Percentiles rank a stretch among this genome's conserved stretches.
These are phyloP conservation scores for Paratrypauchen microcephalus DNA, from an alignment of 2,797 vertebrate genomes.

Conservation along the genomic window DNA sequence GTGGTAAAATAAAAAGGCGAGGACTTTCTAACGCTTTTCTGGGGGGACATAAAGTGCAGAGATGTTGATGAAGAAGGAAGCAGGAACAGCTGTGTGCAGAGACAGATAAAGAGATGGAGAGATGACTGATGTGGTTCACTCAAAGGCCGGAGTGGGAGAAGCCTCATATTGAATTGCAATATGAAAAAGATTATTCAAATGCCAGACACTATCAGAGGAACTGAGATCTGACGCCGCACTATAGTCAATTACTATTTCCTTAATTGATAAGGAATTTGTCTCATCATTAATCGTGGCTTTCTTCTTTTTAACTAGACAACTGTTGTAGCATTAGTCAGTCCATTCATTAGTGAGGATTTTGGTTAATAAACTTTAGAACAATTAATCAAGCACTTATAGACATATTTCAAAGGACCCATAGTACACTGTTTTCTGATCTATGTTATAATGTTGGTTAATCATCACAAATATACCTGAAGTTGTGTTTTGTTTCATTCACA, in stretches of 20 bases:
- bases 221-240: constrained; percentile 38
- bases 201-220: constrained; percentile 35
- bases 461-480: no score
- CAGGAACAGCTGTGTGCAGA: constrained; percentile 36
- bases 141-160: constrained; percentile 43
- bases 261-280: constrained; percentile 23
- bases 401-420: no score
- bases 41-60: constrained; percentile 19
- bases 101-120: constrained; percentile 43
- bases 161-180: constrained; percentile 55
- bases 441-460: no score
- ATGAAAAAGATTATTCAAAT: constrained; percentile 60
- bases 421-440: no score
- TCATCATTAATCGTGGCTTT: constrained; percentile 33
- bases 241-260: constrained; percentile 35
- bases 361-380: not conserved
- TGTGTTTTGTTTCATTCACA: no score
- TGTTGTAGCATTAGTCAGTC: constrained; percentile 3
- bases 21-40: constrained; percentile 23
- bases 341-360: constrained; percentile 8
- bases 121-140: constrained; percentile 55
- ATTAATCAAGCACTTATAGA: not conserved
- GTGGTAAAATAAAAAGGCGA: constrained; percentile 27
- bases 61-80: constrained; percentile 27
- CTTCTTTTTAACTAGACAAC: constrained; percentile 10